Conservation (phyloP, 1,140 invertebrate species). For the Pteromalus puparum region DNA sequence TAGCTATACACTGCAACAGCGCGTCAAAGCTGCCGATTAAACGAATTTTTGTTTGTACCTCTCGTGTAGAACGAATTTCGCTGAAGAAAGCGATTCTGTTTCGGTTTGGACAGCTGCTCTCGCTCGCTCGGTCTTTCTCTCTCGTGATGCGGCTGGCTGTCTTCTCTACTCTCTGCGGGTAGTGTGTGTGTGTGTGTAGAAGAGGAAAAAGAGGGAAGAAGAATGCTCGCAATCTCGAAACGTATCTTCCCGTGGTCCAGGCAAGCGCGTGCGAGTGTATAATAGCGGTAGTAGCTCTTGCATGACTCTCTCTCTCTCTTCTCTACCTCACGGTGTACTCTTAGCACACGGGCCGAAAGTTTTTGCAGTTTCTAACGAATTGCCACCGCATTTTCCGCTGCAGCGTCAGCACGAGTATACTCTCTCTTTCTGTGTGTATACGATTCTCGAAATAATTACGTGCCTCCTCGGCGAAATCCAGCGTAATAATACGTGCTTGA, state of each 20-base stretch:
- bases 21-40: no score
- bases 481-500: neutral
- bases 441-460: no score
- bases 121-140: no score
- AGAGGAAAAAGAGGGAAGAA: conserved; percentile 39
- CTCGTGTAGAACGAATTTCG: no score
- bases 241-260: conserved; percentile 39
- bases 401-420: neutral
- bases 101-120: no score
- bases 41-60: no score
- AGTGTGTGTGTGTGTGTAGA: neutral
- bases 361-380: conserved; percentile 46
- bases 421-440: neutral
- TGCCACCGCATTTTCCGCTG: conserved; percentile 35
- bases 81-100: no score
- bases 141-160: no score
- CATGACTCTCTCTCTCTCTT: neutral
- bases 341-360: neutral
- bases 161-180: no score
- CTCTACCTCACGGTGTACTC: neutral
- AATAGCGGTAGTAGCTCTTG: conserved; percentile 37
- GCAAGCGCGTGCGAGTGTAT: conserved; percentile 11
- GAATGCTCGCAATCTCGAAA: conserved; percentile 63
- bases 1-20: no score
- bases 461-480: no score